Conservation (phyloP, 1,140 invertebrate genomes). For the Camponotus vicinus region DNA sequence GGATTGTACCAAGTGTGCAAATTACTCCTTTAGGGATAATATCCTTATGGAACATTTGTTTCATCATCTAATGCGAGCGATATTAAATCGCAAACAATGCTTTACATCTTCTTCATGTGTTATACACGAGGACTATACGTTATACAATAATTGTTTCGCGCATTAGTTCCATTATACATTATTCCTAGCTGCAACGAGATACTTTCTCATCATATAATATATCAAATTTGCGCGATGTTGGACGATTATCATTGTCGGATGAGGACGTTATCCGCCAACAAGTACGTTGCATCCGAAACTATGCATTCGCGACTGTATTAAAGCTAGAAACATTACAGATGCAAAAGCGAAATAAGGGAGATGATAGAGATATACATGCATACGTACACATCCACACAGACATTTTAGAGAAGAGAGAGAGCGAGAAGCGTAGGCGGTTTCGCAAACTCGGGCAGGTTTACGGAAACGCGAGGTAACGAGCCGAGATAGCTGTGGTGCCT, state of each 20-base stretch:
- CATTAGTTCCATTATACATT: slow-evolving; percentile 8
- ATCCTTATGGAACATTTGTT: background rate
- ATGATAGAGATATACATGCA: background rate
- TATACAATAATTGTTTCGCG: background rate
- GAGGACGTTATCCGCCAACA: slow-evolving; percentile 62
- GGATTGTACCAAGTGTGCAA: background rate
- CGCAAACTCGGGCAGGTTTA: slow-evolving; percentile 51
- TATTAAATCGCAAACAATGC: background rate
- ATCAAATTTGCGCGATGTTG: slow-evolving; percentile 45
- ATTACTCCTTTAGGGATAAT: background rate
- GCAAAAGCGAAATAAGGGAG: slow-evolving; percentile 64
- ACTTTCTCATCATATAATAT: slow-evolving; percentile 35
- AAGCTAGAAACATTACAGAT: slow-evolving; percentile 68
- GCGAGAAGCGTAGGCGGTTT: slow-evolving; percentile 56
- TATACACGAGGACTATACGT: background rate
- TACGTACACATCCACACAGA: too few species aligned
- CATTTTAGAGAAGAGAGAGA: background rate
- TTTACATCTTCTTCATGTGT: background rate
- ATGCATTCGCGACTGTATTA: slow-evolving; percentile 55
- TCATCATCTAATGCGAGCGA: background rate
- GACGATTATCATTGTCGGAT: slow-evolving; percentile 50
- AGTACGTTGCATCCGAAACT: slow-evolving; percentile 32
- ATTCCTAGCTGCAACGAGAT: slow-evolving; percentile 27
- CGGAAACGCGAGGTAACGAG: slow-evolving; percentile 73
- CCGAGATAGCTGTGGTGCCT: slow-evolving; percentile 64